A percentile compares a stretch with the other conserved stretches of the same genome.
Conservation (phyloP, 1,140 invertebrate genomes). For the Atopsyche davidsoni region DNA sequence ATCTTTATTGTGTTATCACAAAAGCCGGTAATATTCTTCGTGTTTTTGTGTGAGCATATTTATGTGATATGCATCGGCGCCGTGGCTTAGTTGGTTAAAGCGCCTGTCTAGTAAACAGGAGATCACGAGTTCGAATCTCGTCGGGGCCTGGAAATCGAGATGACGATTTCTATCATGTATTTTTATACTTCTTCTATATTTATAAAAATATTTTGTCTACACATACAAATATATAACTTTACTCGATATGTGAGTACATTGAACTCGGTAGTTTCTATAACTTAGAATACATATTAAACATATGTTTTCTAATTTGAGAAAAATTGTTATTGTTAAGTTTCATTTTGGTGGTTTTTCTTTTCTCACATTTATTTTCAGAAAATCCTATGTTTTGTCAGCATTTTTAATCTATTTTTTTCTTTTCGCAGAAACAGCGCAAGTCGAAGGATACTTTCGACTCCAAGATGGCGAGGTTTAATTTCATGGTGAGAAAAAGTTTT, state of each 20-base stretch:
- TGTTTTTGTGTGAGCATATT: too few relatives aligned
- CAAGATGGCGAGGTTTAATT: slow-evolving; percentile 12
- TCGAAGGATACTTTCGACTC: neutral
- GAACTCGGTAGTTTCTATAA: too few relatives aligned
- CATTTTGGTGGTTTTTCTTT: neutral
- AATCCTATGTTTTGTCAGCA: too few relatives aligned
- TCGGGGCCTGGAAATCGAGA: slow-evolving; percentile 33
- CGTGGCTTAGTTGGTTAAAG: slow-evolving; percentile 42
- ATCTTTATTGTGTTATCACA: too few relatives aligned
- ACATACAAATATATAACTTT: slow-evolving; percentile 5
- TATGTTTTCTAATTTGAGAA: too few relatives aligned
- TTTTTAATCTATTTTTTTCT: slow-evolving; percentile 1
- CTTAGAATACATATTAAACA: too few relatives aligned
- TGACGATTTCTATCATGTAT: too few relatives aligned
- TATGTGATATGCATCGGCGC: slow-evolving; percentile 19
- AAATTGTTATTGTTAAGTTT: neutral
- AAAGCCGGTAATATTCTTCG: too few relatives aligned
- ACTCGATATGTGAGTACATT: too few relatives aligned
- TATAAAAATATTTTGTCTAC: neutral
- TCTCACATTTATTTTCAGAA: too few relatives aligned
- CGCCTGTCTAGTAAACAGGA: slow-evolving; percentile 47
- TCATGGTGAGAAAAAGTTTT: slow-evolving; percentile 8
- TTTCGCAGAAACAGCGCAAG: neutral
- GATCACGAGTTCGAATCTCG: slow-evolving; percentile 45
- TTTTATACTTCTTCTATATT: neutral